phyloP scores from a whole-genome alignment of 1,140 invertebrate genomes.

The Nilaparvata lugens region DNA sequence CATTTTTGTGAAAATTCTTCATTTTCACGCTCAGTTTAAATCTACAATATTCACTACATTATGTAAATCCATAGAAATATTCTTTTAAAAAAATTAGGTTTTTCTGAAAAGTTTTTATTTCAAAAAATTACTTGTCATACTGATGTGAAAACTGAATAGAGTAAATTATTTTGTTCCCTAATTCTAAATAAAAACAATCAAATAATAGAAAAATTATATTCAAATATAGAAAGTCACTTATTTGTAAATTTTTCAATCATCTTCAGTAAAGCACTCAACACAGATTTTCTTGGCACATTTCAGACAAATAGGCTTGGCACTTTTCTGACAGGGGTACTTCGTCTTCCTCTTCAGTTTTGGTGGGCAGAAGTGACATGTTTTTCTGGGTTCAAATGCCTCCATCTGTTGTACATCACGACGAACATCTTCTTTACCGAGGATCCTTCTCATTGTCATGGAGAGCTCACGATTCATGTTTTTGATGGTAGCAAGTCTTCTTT shows the following conservation, averaged over 20 bases:
- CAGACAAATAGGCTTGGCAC: neutral
- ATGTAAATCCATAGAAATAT: too few relatives aligned
- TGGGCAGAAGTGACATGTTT: too few relatives aligned
- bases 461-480: too few relatives aligned
- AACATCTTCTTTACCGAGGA: neutral
- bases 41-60: too few relatives aligned
- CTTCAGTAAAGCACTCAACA: constrained; percentile 4
- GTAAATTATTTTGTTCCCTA: too few relatives aligned
- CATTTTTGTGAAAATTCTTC: too few relatives aligned
- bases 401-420: neutral
- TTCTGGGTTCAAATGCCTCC: neutral
- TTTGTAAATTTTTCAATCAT: neutral
- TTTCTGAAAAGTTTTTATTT: neutral
- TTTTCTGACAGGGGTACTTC: neutral
- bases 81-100: neutral
- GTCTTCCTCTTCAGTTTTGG: neutral
- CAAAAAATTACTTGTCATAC: neutral
- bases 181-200: too few relatives aligned
- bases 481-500: too few relatives aligned
- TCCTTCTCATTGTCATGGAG: neutral
- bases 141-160: neutral
- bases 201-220: neutral
- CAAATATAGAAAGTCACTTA: neutral
- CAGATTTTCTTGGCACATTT: neutral
- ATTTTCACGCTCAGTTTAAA: too few relatives aligned